Evolutionary conservation across 37 sponge, comb jelly and placozoan species (phyloP).

Genomic region (Dysidea cf. avara): DNA sequence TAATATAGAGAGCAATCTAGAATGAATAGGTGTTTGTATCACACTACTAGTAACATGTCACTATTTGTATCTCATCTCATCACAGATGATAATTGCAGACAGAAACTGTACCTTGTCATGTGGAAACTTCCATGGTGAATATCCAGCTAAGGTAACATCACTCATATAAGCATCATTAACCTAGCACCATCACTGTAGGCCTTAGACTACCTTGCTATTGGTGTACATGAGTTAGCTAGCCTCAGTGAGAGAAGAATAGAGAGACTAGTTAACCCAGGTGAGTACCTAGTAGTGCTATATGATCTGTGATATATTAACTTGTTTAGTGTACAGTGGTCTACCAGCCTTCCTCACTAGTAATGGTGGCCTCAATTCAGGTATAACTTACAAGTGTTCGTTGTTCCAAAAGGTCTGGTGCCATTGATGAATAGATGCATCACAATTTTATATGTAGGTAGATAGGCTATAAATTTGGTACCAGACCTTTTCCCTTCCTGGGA

Average conservation of each 20-base stretch:
- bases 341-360: conserved; percentile 90
- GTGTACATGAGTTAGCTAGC: conserved; percentile 89
- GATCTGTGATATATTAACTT: not conserved
- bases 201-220: conserved; percentile 95
- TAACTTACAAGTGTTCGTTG: not conserved
- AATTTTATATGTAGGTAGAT: not conserved
- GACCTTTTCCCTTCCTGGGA: no score
- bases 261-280: conserved; percentile 81
- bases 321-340: conserved; percentile 66
- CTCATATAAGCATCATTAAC: not conserved
- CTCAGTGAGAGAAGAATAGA: conserved; percentile 95
- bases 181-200: conserved; percentile 34
- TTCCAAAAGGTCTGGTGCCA: no score
- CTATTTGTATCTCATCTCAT: no score
- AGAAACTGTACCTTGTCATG: conserved; percentile 75
- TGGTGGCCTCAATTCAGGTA: conserved; percentile 90
- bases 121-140: conserved; percentile 99
- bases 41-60: no score
- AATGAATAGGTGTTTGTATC: no score
- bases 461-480: not conserved
- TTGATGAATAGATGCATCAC: not conserved
- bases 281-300: not conserved
- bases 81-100: conserved; percentile 75
- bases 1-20: no score
- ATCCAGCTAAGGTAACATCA: conserved; percentile 88